Percentiles rank a stretch among this genome's conserved stretches.
Evolutionary conservation across 2,888 invertebrate genomes (phyloP).

Genomic region (Lamproptera curius): DNA sequence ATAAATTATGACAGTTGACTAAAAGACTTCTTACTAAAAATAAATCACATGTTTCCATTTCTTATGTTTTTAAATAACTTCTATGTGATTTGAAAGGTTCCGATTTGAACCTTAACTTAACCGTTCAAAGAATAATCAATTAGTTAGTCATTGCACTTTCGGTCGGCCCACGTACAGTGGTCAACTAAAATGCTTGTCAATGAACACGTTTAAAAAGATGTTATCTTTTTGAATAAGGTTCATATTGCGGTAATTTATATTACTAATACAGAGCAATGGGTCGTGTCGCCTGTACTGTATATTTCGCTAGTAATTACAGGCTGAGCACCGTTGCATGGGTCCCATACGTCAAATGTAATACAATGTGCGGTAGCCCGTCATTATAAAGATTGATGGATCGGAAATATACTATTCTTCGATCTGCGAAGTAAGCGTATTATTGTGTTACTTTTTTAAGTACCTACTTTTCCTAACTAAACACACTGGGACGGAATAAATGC

Average conservation of each 20-base stretch:
- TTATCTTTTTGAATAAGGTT: no score
- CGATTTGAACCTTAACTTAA: no score
- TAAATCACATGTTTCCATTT: neutral
- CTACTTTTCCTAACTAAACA: no score
- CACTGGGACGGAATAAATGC: no score
- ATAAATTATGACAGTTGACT: neutral
- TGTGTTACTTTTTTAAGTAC: no score
- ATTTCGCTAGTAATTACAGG: slow-evolving; percentile 24
- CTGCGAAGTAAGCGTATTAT: no score
- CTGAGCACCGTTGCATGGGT: slow-evolving; percentile 28
- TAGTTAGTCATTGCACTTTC: slow-evolving; percentile 3
- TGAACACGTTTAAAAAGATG: no score
- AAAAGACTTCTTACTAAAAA: neutral
- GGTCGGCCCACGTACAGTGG: slow-evolving; percentile 7
- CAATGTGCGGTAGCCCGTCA: slow-evolving; percentile 27
- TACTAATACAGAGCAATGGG: slow-evolving; percentile 19
- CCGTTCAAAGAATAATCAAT: slow-evolving; percentile 9
- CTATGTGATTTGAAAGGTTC: no score
- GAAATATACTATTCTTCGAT: no score
- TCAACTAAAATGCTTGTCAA: no score
- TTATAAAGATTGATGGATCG: slow-evolving; percentile 30
- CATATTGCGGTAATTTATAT: no score
- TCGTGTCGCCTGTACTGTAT: slow-evolving; percentile 15
- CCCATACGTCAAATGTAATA: slow-evolving; percentile 24
- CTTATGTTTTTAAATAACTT: no score